Evolutionary conservation across 2,888 invertebrate species (phyloP).

Genomic region (Ormia ochracea): DNA sequence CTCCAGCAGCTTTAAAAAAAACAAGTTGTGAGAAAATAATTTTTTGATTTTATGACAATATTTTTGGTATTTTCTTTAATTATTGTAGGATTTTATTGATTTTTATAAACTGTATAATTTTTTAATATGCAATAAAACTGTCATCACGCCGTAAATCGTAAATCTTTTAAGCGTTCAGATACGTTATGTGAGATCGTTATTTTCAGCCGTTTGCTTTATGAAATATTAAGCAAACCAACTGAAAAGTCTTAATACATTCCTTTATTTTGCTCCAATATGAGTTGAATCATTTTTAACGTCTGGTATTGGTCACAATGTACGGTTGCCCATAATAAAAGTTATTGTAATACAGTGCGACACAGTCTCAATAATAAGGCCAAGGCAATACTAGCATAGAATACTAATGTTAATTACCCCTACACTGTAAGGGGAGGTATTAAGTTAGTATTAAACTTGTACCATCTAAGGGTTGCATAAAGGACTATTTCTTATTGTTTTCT

Average conservation of each 20-base stretch:
- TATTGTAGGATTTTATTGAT: conserved; percentile 12
- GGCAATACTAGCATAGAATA: too few species aligned
- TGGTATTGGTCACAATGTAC: too few species aligned
- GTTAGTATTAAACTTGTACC: too few species aligned
- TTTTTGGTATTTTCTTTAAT: conserved; percentile 7
- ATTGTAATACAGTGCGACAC: too few species aligned
- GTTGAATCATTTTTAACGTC: too few species aligned
- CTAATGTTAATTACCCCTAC: too few species aligned
- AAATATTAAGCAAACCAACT: neutral
- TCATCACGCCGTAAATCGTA: conserved; percentile 52
- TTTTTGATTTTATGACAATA: conserved; percentile 23
- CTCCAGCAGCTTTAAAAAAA: neutral
- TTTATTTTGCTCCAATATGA: too few species aligned
- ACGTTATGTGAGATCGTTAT: neutral
- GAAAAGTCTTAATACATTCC: neutral
- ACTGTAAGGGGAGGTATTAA: too few species aligned
- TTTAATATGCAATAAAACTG: conserved; percentile 45
- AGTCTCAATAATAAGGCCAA: too few species aligned
- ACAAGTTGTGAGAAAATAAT: conserved; percentile 37
- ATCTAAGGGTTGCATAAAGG: too few species aligned
- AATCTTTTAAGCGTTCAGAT: neutral
- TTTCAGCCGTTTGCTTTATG: neutral
- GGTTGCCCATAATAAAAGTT: too few species aligned
- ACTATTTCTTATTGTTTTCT: too few species aligned
- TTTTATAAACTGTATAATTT: conserved; percentile 1